Conservation (phyloP, 2,888 invertebrate genomes). For the Protula sp. region DNA sequence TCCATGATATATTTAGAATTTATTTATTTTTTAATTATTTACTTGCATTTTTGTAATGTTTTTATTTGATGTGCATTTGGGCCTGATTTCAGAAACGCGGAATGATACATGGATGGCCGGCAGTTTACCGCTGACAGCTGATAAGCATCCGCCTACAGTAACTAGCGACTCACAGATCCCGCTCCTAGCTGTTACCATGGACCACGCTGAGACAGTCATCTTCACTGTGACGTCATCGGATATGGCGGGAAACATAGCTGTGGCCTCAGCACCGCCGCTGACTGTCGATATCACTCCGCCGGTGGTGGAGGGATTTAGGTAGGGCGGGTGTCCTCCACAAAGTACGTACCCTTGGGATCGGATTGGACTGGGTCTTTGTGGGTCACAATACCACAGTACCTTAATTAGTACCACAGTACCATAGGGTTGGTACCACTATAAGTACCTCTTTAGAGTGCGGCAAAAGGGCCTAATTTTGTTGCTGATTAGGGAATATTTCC, state of each 20-base stretch:
- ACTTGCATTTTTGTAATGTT: no score
- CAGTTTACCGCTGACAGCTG: neutral
- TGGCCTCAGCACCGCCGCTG: slow-evolving; percentile 20
- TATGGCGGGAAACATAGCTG: slow-evolving; percentile 22
- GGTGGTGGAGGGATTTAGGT: slow-evolving; percentile 17
- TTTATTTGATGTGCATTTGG: no score
- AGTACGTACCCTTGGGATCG: no score
- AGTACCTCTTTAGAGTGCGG: no score
- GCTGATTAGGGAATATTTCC: no score
- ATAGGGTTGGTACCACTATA: no score
- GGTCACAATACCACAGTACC: no score
- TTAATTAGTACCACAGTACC: no score
- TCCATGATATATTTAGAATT: no score
- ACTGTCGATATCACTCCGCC: slow-evolving; percentile 25
- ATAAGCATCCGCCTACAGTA: neutral
- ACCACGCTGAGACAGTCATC: slow-evolving; percentile 23
- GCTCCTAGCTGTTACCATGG: slow-evolving; percentile 6
- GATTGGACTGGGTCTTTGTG: no score
- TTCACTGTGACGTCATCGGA: slow-evolving; percentile 22
- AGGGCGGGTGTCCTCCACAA: slow-evolving; percentile 25
- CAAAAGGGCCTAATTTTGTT: no score
- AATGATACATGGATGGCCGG: slow-evolving; percentile 1
- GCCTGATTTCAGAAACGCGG: neutral
- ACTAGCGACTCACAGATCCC: neutral
- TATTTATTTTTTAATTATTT: no score